These are phyloP conservation scores for Centroberyx gerrardi DNA, from an alignment of 2,797 vertebrate species.

Conservation along the genomic window DNA sequence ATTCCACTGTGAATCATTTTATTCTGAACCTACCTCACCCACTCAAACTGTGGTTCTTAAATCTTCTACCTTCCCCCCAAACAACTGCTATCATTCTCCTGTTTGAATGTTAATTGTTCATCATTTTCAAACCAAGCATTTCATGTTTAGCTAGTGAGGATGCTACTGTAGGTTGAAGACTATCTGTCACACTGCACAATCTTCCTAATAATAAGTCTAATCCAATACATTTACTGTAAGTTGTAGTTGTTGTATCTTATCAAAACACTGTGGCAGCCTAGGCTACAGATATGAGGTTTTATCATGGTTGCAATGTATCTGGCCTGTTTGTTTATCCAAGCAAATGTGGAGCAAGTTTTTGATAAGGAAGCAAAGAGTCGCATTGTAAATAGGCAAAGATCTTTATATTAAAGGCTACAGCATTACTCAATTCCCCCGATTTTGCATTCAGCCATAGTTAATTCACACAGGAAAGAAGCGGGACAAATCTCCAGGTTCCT, in stretches of 20 bases:
- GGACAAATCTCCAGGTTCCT: conserved; percentile 10
- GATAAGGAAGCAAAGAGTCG: not conserved
- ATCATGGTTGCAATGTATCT: not conserved
- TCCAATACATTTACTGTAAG: not conserved
- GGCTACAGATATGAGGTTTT: not conserved
- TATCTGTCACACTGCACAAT: too few species aligned
- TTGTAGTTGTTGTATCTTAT: not conserved
- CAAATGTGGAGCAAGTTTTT: not conserved
- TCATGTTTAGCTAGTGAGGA: too few species aligned
- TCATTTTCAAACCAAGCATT: too few species aligned
- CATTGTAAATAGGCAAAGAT: not conserved
- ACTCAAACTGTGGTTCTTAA: not conserved
- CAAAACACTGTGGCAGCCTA: too few species aligned
- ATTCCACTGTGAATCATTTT: not conserved
- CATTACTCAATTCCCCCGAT: conserved; percentile 13
- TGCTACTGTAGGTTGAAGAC: too few species aligned
- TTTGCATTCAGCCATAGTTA: not conserved
- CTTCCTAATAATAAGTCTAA: not conserved
- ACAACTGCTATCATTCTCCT: too few species aligned
- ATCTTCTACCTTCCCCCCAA: too few species aligned
- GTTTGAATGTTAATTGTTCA: too few species aligned
- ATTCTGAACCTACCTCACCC: not conserved
- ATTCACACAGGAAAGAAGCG: conserved; percentile 4
- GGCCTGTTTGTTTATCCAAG: not conserved
- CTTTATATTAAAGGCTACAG: not conserved